phyloP scores from a whole-genome alignment of 92 coral and sea anemone genomes.

The Bergia sp. region DNA sequence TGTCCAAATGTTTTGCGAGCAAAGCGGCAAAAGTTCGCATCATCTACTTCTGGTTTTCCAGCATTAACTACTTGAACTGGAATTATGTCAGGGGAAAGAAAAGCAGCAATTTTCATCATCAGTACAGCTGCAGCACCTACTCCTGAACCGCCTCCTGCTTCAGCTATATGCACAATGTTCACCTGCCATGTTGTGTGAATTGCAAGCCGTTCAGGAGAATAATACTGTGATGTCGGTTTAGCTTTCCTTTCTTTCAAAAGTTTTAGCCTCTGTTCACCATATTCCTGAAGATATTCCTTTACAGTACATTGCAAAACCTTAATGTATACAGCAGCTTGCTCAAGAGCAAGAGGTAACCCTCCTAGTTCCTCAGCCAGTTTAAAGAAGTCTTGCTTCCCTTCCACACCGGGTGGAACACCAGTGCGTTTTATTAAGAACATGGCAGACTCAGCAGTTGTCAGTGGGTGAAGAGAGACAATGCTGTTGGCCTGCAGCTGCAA shows the following conservation, averaged over 20 bases:
- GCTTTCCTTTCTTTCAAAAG: conserved; percentile 43
- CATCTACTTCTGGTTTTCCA: conserved; percentile 26
- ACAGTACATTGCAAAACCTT: conserved; percentile 32
- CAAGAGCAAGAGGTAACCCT: conserved; percentile 62
- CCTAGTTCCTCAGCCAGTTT: conserved; percentile 56
- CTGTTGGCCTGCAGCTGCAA: not conserved
- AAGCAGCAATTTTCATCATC: conserved; percentile 16
- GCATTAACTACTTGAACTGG: not conserved
- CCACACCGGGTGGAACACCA: not conserved
- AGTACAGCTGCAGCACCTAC: not conserved
- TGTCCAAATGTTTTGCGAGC: not conserved
- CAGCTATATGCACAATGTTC: conserved; percentile 41
- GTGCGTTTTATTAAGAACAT: not conserved
- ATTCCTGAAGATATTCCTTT: conserved; percentile 44
- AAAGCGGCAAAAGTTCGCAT: not conserved
- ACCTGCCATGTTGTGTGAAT: conserved; percentile 67
- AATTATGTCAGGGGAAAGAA: not conserved
- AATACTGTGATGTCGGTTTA: conserved; percentile 2
- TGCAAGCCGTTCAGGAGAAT: conserved; percentile 44
- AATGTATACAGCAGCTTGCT: conserved; percentile 61
- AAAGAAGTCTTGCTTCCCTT: not conserved
- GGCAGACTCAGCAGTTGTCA: not conserved
- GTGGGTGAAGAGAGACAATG: conserved; percentile 4
- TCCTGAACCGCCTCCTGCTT: conserved; percentile 19
- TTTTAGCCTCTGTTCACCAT: conserved; percentile 16